These are phyloP conservation scores for Xerus rutilus DNA, from an alignment of 2,797 vertebrate species.

Conservation along the genomic window DNA sequence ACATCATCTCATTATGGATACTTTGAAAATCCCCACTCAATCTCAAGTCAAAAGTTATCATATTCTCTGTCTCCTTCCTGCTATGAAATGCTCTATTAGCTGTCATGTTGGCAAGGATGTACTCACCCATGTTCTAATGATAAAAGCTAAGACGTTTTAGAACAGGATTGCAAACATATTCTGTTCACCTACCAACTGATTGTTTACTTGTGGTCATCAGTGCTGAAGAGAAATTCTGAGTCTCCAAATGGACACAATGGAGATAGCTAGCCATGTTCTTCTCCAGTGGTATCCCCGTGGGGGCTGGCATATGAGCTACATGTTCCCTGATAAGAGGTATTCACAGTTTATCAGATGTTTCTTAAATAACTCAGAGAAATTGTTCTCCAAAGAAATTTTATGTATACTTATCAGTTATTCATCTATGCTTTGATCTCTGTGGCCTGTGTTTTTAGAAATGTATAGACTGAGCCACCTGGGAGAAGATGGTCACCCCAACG, in stretches of 20 bases:
- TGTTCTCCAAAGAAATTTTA: conserved; percentile 29
- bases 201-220: not conserved
- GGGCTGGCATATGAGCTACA: not conserved
- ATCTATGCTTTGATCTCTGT: not conserved
- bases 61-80: not conserved
- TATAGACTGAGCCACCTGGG: no score
- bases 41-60: not conserved
- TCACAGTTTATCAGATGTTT: not conserved
- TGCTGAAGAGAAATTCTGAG: not conserved
- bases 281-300: not conserved
- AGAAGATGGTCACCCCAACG: no score
- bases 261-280: not conserved
- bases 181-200: not conserved
- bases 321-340: not conserved
- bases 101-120: not conserved
- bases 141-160: not conserved
- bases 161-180: not conserved
- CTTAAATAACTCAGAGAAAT: not conserved
- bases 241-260: not conserved
- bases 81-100: not conserved
- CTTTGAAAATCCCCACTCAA: not conserved
- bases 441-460: not conserved
- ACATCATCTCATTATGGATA: not conserved
- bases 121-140: not conserved
- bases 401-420: not conserved